A percentile compares a stretch with the other conserved stretches of the same genome.
Evolutionary conservation across 1,140 invertebrate species (phyloP).

Genomic region (Camponotus vicinus): DNA sequence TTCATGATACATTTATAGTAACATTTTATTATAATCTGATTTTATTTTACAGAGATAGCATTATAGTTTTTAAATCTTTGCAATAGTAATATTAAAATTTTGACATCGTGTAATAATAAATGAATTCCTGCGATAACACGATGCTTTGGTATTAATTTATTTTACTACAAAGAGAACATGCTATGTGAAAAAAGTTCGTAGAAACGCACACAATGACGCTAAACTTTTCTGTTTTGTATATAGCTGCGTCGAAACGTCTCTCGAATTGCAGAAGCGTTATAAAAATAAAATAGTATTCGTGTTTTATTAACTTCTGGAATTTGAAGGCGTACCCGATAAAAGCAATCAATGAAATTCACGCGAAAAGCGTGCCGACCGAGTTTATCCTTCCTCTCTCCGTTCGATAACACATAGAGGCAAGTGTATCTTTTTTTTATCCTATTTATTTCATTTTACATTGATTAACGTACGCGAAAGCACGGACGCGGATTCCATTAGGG

Average conservation of each 20-base stretch:
- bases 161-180: not conserved
- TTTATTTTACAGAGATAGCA: not conserved
- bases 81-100: not conserved
- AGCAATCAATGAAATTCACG: slow-evolving; percentile 46
- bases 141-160: not conserved
- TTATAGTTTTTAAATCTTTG: not conserved
- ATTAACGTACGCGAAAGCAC: slow-evolving; percentile 36
- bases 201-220: not conserved
- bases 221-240: slow-evolving; percentile 16
- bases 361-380: slow-evolving; percentile 42
- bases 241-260: not conserved
- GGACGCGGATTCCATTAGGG: slow-evolving; percentile 3
- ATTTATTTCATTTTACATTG: slow-evolving; percentile 60
- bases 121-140: not conserved
- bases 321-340: slow-evolving; percentile 36
- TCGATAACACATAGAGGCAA: slow-evolving; percentile 3
- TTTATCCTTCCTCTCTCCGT: slow-evolving; percentile 11
- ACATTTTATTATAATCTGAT: not conserved
- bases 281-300: slow-evolving; percentile 49
- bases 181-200: not conserved
- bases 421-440: slow-evolving; percentile 32
- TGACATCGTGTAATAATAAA: not conserved
- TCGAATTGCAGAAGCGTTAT: slow-evolving; percentile 39
- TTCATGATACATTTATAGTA: not conserved
- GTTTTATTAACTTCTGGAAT: slow-evolving; percentile 56